Evolutionary conservation across 2,797 vertebrate genomes (phyloP), one percentile per base, ranked within the genome.

Genomic region (Coendou prehensilis): DNA sequence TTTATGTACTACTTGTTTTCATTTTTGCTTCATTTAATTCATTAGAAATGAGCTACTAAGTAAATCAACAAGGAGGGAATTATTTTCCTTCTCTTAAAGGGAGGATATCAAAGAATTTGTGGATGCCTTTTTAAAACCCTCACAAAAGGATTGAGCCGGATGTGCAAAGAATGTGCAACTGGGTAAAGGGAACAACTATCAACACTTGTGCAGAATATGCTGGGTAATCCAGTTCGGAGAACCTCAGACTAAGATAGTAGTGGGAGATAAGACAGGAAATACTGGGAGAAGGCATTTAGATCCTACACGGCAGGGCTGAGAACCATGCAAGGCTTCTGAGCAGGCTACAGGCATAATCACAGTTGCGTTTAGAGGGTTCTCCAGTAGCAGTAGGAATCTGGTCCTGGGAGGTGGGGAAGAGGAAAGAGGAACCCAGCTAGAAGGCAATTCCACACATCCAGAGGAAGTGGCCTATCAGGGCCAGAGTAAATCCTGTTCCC

Each of bases 1-100:
- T 73, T 73, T 26, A 13, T 6, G 5, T 26, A 22, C 71, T 73
- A 26, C 37, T 45, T 26, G 10, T 45, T 26, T 45, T 45, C 71
- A 45, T 45, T 73, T 15, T 41, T 89, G 37, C 28, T 89, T 88
- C 23, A 41, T 86, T 91, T 78, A 86, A 15, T 83, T 95, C 15
- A 1, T 69, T 85, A 81, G 59, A 96, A 90, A 45, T 69, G 28
- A 92, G 9, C 7, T n/a, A 73, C 23, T 22, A 87, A 64, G 26
- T 81, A 64, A 28, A 4, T 30, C 11, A 80, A 87, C 28, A 41
- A 10, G 47, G 50, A 11, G 37, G 10, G 45, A 75, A n/a, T 54
- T 83, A 14, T 7, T n/a, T 75, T 56, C n/a, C 15, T 28, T 45
- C 20, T 82, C 54, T 71, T 47, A 83, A 71, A 89, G 26, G 26